Base-by-base conservation (phyloP, 1,140 invertebrate species). In the Mycetomoellerius zeteki region DNA sequence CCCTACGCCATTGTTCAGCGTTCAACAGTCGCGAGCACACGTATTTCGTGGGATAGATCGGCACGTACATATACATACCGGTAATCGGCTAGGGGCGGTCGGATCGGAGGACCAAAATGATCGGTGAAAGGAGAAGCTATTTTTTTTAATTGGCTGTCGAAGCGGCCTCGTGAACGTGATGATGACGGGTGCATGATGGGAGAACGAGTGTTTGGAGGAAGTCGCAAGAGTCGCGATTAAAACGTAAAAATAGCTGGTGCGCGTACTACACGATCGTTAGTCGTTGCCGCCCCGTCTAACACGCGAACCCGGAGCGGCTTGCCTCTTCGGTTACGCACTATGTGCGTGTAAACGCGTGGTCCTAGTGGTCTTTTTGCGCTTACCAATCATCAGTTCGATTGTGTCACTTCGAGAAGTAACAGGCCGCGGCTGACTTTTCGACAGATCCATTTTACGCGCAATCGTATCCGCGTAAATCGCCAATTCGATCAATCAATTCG, bases 231-330 rank as follows among this genome's bases (percentile, higher is more conserved):
- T 90, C 80, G 80, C 62, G 85, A 90, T 90, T 90, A 88, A 89
- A 88, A 65, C 80, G 64, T 90, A 90, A 90, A 90, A 90, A 90
- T 90, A 90, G 89, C 72, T 47, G 30, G 80, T 47, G 58, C 78
- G 85, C 76, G 76, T 76, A 89, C 67, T 30, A 56, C 30, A 12
- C n/a, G 72, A 69, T 88, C 75, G 85, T 85, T 87, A 90, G 85
- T 90, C 89, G 85, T 89, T 64, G 54, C 56, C 62, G 62, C 76
- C 64, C 21, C 72, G 50, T 52, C 81, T 77, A 88, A 69, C 47
- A 60, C 87, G 76, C 77, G 67, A 85, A 52, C 19, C n/a, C n/a
- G 80, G 19, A n/a, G 24, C 86, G 50, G 62, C 37, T 65, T 3
- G n/a, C 58, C 60, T 58, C 33, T 12, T 37, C 12, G 21, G 21